Base-by-base conservation (phyloP, 2,888 invertebrate species). In the Chymomyza amoena region DNA sequence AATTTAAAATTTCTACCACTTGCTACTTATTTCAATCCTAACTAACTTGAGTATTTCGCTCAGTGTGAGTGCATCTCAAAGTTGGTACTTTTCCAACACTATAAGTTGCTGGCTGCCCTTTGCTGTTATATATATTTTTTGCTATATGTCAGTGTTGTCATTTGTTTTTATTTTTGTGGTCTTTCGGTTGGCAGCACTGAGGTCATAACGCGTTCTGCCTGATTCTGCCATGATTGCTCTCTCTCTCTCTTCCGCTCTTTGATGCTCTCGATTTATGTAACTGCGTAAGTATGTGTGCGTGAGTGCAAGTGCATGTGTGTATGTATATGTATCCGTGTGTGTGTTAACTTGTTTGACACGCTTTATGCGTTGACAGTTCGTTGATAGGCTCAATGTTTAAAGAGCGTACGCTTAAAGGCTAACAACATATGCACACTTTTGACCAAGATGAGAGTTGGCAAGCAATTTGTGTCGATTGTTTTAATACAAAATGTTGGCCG, bases 301-400 rank as follows among this genome's bases (percentile, higher is more conserved):
- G 64, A 57, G 51, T 57, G 60, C 16, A 15, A 51, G 52, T 64
- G 59, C 15, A 28, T 62, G 18, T 13, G 20, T 59, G 54, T 56
- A n/a, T 16, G n/a, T 20, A 56, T 59, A 57, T 20, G 36, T 36
- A n/a, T 50, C 13, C n/a, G n/a, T 7, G 57, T 54, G 5, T 25
- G 39, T 45, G 10, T 13, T 45, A 13, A 45, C 10, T 45, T 45
- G 39, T 45, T 28, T 59, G 59, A 59, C 59, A 59, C 59, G 32
- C 25, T 28, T 59, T 59, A 59, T 25, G 59, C 59, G 59, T 66
- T 75, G 75, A 71, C 71, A 69, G 61, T 50, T 61, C 51, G 62
- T 51, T 69, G 77, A 75, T 68, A 68, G 68, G 68, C 57, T 39
- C 57, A 56, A 59, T 52, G 66, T 64, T 71, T 69, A 77, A 75